These are phyloP conservation scores for Tribolium freemani DNA, from an alignment of 2,888 invertebrate genomes.

Conservation along the genomic window DNA sequence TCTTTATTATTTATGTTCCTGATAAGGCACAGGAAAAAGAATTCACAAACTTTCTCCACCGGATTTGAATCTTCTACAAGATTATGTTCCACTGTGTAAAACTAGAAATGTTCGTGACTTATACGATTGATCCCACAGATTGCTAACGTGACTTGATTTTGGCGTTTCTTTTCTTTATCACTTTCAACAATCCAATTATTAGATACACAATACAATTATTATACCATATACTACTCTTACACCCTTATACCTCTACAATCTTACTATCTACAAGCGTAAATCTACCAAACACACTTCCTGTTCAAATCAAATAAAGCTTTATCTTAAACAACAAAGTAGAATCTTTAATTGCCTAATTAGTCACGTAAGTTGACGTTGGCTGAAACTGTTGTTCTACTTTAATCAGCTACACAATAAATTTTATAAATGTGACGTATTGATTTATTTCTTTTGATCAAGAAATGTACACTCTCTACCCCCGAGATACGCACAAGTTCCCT, in stretches of 20 bases:
- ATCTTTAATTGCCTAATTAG: conserved; percentile 31
- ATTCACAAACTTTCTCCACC: conserved; percentile 35
- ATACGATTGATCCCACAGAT: conserved; percentile 39
- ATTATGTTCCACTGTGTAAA: conserved; percentile 40
- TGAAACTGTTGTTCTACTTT: conserved; percentile 10
- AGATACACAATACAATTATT: conserved; percentile 35
- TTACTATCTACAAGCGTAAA: conserved; percentile 8
- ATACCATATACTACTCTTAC: conserved; percentile 8
- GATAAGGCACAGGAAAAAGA: conserved; percentile 41
- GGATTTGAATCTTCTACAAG: conserved; percentile 41
- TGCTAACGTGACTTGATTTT: conserved; percentile 43
- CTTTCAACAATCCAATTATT: conserved; percentile 42
- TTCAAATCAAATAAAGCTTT: conserved; percentile 28
- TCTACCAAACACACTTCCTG: conserved; percentile 1
- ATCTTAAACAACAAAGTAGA: conserved; percentile 23
- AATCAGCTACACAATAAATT: conserved; percentile 16
- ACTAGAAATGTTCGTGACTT: conserved; percentile 46
- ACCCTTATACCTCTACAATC: neutral
- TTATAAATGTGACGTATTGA: conserved; percentile 20
- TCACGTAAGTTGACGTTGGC: conserved; percentile 17
- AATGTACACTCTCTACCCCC: conserved; percentile 3
- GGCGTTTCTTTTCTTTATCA: conserved; percentile 39
- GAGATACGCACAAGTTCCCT: conserved; percentile 9
- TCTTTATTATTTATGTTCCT: conserved; percentile 42
- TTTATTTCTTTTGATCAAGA: conserved; percentile 20